These are phyloP conservation scores for Eubasilissa splendida DNA, from an alignment of 2,888 invertebrate species.

Conservation along the genomic window DNA sequence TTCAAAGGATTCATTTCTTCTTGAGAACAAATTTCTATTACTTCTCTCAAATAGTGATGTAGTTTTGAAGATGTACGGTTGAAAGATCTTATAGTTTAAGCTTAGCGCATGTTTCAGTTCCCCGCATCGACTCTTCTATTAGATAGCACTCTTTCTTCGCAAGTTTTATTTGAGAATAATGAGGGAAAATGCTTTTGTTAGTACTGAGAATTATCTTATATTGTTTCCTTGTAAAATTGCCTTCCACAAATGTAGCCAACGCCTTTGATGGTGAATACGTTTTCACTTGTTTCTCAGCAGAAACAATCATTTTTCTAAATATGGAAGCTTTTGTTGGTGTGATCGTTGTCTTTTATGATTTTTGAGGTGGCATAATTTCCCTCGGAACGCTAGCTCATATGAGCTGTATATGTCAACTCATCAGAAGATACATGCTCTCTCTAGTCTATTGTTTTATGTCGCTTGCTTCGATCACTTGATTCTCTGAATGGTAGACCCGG, in stretches of 20 bases:
- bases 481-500: background rate
- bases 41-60: too few species aligned
- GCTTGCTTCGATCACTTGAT: background rate
- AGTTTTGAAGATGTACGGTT: too few species aligned
- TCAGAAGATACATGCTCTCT: background rate
- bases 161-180: too few species aligned
- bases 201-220: too few species aligned
- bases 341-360: background rate
- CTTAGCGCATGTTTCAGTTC: too few species aligned
- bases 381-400: background rate
- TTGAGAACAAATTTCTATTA: too few species aligned
- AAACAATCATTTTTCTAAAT: conserved; percentile 3
- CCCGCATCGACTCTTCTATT: too few species aligned
- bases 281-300: background rate
- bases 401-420: background rate
- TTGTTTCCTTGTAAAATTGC: conserved; percentile 8
- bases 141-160: too few species aligned
- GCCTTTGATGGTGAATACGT: background rate
- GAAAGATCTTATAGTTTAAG: too few species aligned
- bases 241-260: conserved; percentile 9
- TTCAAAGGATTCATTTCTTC: too few species aligned
- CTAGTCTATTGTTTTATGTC: too few species aligned
- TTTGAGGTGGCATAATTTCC: background rate
- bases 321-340: background rate
- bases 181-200: too few species aligned